phyloP scores from a whole-genome alignment of 2,888 invertebrate species.

The Toxonevra muliebris region DNA sequence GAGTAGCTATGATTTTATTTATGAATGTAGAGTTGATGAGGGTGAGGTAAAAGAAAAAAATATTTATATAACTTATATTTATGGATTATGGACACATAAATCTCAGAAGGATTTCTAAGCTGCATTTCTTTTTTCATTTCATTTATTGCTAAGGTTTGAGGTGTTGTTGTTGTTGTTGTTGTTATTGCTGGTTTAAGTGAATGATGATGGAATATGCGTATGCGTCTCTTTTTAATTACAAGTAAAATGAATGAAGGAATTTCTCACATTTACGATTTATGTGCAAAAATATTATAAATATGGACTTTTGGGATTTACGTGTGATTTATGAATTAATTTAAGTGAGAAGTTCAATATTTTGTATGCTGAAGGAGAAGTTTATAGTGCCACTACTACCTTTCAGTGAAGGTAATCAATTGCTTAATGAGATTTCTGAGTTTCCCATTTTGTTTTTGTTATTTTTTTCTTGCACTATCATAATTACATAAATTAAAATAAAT shows the following conservation, averaged over 20 bases:
- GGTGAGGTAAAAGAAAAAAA: neutral
- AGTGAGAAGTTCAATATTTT: slow-evolving; percentile 36
- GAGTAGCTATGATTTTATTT: slow-evolving; percentile 14
- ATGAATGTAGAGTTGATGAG: neutral
- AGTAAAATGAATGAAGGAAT: neutral
- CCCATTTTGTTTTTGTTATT: too few relatives aligned
- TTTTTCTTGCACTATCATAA: too few relatives aligned
- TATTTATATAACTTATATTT: slow-evolving; percentile 22
- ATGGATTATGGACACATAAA: slow-evolving; percentile 49
- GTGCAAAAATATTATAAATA: neutral
- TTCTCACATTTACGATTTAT: slow-evolving; percentile 2
- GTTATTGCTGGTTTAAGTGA: slow-evolving; percentile 5
- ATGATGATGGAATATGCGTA: slow-evolving; percentile 23
- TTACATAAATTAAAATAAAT: too few relatives aligned
- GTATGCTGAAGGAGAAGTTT: slow-evolving; percentile 33
- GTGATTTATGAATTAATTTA: slow-evolving; percentile 30
- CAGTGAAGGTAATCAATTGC: too few relatives aligned
- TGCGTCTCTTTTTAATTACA: slow-evolving; percentile 28
- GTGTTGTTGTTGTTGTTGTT: neutral
- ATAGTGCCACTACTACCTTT: too few relatives aligned
- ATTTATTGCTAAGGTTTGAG: neutral
- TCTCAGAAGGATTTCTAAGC: slow-evolving; percentile 52
- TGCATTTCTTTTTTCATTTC: too few relatives aligned
- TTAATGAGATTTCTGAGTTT: too few relatives aligned
- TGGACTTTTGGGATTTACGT: neutral